Base-by-base conservation (phyloP, 2,888 invertebrate genomes). In the Ligdia adustata region DNA sequence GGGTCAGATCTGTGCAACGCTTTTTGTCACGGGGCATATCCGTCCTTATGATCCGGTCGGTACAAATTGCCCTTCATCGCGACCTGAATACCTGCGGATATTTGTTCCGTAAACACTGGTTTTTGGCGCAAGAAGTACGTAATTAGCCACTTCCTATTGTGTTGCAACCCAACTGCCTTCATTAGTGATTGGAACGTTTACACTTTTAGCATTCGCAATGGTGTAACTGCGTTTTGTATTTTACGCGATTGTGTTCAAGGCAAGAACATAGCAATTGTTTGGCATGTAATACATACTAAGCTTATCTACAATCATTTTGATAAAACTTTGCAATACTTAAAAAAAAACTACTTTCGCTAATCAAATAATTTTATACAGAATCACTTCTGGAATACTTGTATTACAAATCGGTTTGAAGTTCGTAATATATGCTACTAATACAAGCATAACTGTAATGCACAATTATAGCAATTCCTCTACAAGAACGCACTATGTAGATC, bases 71-170 rank as follows among this genome's bases (percentile, higher is more conserved):
- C 79, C 75, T 75, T 69, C 64, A 33, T 28, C 54, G 51, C 62
- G 76, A 60, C 78, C 80, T 62, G 60, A 79, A 83, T 82, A 72
- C 75, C 70, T 47, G 49, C 41, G 55, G 62, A 63, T 70, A 67
- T 80, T 74, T 76, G 73, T 74, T 75, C 72, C 68, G 74, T 67
- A 72, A 75, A 77, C 74, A 75, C 29, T 28, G 31, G 52, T 54
- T 57, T 61, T 59, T 34, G 51, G 49, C 52, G 42, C 52, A 57
- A 54, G 52, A 50, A 60, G 40, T 48, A 57, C 52, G 48, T 28
- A 48, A 42, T 48, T 49, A 38, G 15, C 14, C 20, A 49, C 42
- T 53, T 50, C 50, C 43, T 39, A 47, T 38, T 35, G 29, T 37
- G 44, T 13, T 20, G 29, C 9, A 49, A 48, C n/a, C n/a, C n/a